Evolutionary conservation across 2,113 vertebrate genomes (phyloP), one percentile per base, ranked within the genome.

Genomic region (Fregetta grallaria): DNA sequence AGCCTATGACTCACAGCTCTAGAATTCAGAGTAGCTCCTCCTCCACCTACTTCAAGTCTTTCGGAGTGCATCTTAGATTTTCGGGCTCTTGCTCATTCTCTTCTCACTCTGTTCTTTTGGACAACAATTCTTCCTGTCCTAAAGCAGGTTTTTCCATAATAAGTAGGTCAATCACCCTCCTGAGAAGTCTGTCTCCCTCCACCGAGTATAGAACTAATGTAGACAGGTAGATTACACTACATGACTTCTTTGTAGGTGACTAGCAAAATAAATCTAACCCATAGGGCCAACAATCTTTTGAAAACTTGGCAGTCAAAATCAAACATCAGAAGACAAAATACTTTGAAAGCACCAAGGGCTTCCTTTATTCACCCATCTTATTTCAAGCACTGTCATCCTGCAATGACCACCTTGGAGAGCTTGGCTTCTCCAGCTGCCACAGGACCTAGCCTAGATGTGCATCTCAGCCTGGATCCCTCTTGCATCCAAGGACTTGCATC

Each of bases 11-110:
- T 96, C 92, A 73, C 50, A 93, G 25, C 50, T 90, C 70, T 73
- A 94, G 71, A 94, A 90, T 38, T 86, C 71, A 96, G 62, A 73
- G 90, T 95, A 90, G 50, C 59, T 93, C 81, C 67, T 92, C 71
- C 55, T 70, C 84, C 85, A 82, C 67, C 66, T 72, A 67, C 66
- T 88, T 45, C 38, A 85, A 81, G 20, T 89, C 52, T 91, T 49
- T 85, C 70, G 79, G 26, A 85, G 55, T 50, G 49, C 36, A 40
- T 86, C 12, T 85, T 74, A 85, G 62, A 79, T 90, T 94, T 91
- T 85, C 16, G 8, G 38, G 81, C 70, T 82, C 65, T 90, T 95
- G 81, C 61, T 95, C 77, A 47, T 70, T 90, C 58, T 36, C 15
- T 6, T 84, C 85, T 85, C 47, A 36, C 32, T 40, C 49, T 56